Evolutionary conservation across 2,113 vertebrate species (phyloP).

Genomic region (Cygnus atratus): DNA sequence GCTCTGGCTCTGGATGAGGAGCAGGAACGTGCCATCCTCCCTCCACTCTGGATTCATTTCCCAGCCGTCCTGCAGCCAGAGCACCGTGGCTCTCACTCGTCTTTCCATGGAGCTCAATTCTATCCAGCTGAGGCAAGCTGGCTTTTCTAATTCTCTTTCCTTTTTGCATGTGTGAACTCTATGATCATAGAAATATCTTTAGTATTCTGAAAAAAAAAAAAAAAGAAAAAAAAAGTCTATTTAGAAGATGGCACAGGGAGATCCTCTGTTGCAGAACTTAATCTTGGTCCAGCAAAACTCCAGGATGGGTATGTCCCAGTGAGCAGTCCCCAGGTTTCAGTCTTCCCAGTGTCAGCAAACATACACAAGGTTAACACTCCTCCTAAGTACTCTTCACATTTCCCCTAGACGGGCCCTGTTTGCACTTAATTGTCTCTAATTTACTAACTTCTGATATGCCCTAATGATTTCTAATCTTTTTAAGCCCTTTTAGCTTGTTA

Average conservation of each 20-base stretch:
- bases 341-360: not conserved
- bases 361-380: not conserved
- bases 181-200: not conserved
- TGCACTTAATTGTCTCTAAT: not conserved
- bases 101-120: not conserved
- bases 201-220: not conserved
- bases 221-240: not conserved
- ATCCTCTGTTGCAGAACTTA: not conserved
- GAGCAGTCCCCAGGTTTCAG: not conserved
- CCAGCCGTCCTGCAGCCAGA: not conserved
- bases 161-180: not conserved
- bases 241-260: not conserved
- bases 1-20: not conserved
- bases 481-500: not conserved
- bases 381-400: not conserved
- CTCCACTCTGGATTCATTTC: fast-evolving
- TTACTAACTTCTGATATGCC: not conserved
- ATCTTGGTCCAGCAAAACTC: not conserved
- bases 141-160: not conserved
- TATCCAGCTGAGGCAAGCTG: not conserved
- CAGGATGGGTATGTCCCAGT: not conserved
- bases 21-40: not conserved
- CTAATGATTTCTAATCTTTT: not conserved
- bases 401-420: not conserved
- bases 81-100: not conserved